Conservation (phyloP, 2,113 vertebrate species). For the Oceanites oceanicus region DNA sequence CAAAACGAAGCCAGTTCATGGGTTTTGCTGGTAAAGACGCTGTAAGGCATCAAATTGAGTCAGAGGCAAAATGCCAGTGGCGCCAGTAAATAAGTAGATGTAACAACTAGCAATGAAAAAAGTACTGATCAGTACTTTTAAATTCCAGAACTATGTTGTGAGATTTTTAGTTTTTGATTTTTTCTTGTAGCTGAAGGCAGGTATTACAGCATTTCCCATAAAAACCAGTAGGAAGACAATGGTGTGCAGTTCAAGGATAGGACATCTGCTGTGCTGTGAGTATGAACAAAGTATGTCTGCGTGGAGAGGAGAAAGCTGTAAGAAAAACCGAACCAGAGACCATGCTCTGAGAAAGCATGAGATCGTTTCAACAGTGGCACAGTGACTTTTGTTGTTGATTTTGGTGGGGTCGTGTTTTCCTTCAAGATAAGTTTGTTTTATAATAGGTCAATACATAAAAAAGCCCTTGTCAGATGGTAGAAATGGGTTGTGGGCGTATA, state of each 20-base stretch:
- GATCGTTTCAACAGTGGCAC: background rate
- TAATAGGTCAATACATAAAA: background rate
- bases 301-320: background rate
- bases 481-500: background rate
- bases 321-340: background rate
- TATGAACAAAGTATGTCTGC: rapidly evolving
- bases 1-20: background rate
- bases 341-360: background rate
- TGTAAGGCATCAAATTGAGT: background rate
- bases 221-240: background rate
- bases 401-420: background rate
- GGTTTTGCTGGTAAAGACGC: background rate
- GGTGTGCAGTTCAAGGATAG: background rate
- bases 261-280: background rate
- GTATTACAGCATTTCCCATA: background rate
- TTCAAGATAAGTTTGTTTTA: background rate
- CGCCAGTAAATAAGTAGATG: background rate
- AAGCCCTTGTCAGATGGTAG: background rate
- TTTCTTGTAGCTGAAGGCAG: background rate
- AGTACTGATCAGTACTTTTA: background rate
- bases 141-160: background rate
- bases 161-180: no score
- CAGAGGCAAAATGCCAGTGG: background rate
- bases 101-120: background rate
- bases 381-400: background rate